These are phyloP conservation scores for Synodontis membranacea DNA, from an alignment of 2,113 vertebrate genomes.

Conservation along the genomic window DNA sequence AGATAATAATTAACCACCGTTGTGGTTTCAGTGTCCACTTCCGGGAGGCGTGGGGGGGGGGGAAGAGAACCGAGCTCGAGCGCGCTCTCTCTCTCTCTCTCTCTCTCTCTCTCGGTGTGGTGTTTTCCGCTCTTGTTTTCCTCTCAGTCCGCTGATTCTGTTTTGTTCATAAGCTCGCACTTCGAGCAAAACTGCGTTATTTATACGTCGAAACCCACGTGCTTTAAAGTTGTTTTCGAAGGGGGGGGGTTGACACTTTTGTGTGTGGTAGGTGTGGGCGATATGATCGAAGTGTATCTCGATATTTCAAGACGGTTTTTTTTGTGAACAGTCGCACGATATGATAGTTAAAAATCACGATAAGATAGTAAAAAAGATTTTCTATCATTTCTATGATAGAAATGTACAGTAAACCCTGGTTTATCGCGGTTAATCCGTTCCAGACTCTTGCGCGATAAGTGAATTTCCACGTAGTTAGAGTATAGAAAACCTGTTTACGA, in stretches of 20 bases:
- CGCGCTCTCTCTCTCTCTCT: too few relatives aligned
- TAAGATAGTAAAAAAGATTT: too few relatives aligned
- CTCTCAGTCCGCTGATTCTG: not conserved
- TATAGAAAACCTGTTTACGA: too few relatives aligned
- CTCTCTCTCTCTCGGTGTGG: slow-evolving; percentile 21
- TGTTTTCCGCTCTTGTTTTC: slow-evolving; percentile 43
- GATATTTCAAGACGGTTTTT: not conserved
- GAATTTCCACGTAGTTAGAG: too few relatives aligned
- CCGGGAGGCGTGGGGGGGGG: slow-evolving; percentile 48
- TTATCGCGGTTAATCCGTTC: too few relatives aligned
- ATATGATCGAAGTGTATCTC: not conserved
- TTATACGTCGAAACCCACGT: too few relatives aligned
- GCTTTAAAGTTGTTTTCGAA: not conserved
- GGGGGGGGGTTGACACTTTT: too few relatives aligned
- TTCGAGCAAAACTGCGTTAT: not conserved
- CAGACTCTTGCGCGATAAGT: too few relatives aligned
- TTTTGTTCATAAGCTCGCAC: not conserved
- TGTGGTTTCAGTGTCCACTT: slow-evolving; percentile 47
- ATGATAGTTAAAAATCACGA: too few relatives aligned
- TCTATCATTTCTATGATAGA: too few relatives aligned
- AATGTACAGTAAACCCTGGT: too few relatives aligned
- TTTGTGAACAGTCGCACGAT: not conserved
- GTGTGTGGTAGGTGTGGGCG: not conserved
- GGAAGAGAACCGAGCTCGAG: too few relatives aligned
- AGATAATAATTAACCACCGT: slow-evolving; percentile 42